Evolutionary conservation across 2,797 vertebrate species (phyloP), one percentile per base, ranked within the genome.

Genomic region (Enteromius treurensis): DNA sequence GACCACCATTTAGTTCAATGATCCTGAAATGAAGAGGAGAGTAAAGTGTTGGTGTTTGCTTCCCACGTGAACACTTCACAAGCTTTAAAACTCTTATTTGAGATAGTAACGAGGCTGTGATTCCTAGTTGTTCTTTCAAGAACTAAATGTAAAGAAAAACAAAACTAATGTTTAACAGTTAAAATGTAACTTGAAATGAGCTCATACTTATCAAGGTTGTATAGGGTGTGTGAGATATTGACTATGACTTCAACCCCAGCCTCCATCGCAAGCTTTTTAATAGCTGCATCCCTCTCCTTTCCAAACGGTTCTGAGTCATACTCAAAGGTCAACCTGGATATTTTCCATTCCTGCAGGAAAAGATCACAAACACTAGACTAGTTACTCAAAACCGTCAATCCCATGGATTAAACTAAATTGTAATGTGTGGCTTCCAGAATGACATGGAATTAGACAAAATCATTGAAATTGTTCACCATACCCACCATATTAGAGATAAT

Each of bases 231-330:
- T 0, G 95, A 95, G 53, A 87, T 95, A 88, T 94, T 94, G 70
- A 95, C 93, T 7, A 88, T 93, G 88, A 95, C 94, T 91, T 95
- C 94, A 85, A 95, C 94, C 0, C 94, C 95, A 0, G 95, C 95
- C 89, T 95, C 95, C 90, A 89, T 94, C 4, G 95, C 94, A 75
- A 95, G 92, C 88, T 95, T 95, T 88, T 94, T 94, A 86, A 95
- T 95, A 87, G 95, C 95, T 15, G 94, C 94, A 5, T 95, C 95
- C 65, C 94, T 87, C 85, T 95, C 95, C 83, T 95, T 95, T 58
- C 95, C 95, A 55, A 95, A 95, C 4, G 95, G 95, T 89, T 95
- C 95, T 0, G 94, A 94, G 74, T 95, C 94, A 2, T 95, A 95
- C 79, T 95, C 95, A 2, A 95, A 95, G 32, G 95, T 95, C 84